Evolutionary conservation across 2,888 invertebrate genomes (phyloP).

Genomic region (Nudaria mundana): DNA sequence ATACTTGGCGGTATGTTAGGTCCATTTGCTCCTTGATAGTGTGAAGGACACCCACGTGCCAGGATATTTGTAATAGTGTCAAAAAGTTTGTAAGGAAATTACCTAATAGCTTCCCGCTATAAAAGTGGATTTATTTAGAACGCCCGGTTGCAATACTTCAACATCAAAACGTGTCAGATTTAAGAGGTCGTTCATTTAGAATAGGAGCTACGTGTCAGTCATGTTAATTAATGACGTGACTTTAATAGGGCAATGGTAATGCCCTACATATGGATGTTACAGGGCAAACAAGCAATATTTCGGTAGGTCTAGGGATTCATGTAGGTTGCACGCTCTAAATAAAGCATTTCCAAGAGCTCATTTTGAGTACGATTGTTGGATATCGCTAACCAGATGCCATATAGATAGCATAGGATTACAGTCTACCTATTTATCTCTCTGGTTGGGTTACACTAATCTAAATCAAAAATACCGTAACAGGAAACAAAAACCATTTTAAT

Average conservation of each 20-base stretch:
- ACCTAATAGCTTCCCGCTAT: slow-evolving; percentile 46
- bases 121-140: slow-evolving; percentile 26
- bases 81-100: slow-evolving; percentile 47
- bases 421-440: no score
- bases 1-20: no score
- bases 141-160: slow-evolving; percentile 5
- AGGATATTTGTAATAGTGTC: slow-evolving; percentile 54
- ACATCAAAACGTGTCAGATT: slow-evolving; percentile 8
- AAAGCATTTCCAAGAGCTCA: no score
- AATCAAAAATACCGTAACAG: no score
- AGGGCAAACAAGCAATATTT: neutral
- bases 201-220: slow-evolving; percentile 2
- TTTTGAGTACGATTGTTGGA: no score
- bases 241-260: neutral
- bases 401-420: no score
- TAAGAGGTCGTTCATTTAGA: slow-evolving; percentile 1
- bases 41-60: slow-evolving; percentile 30
- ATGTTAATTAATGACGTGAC: slow-evolving; percentile 1
- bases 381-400: no score
- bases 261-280: neutral
- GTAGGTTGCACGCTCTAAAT: no score
- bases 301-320: neutral
- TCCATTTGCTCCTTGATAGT: neutral
- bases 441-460: no score
- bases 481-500: slow-evolving; percentile 12